Percentiles rank a stretch among this genome's conserved stretches.
Evolutionary conservation across 1,140 invertebrate species (phyloP).

Genomic region (Archegozetes longisetosus): DNA sequence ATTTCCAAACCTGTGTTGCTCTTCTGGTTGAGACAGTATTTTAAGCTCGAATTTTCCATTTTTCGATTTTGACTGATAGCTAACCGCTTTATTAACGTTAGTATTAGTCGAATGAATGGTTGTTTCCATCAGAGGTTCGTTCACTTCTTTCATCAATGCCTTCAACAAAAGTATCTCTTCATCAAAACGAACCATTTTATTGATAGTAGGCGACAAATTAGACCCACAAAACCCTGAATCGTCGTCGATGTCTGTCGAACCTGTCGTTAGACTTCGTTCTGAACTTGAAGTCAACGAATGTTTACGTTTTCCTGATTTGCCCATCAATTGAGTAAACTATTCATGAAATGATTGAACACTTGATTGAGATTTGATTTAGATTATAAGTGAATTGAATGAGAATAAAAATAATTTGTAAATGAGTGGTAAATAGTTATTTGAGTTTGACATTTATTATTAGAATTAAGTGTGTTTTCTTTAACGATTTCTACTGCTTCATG

Average conservation of each 20-base stretch:
- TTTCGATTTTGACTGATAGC: conserved; percentile 10
- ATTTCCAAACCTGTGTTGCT: conserved; percentile 69
- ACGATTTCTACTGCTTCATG: no score
- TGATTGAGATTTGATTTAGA: no score
- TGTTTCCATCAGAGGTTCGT: background rate
- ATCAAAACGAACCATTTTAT: background rate
- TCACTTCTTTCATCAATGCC: background rate
- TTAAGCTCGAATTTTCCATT: conserved; percentile 52
- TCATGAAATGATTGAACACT: background rate
- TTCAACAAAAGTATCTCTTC: background rate
- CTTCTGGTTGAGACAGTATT: conserved; percentile 79
- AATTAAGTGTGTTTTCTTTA: no score
- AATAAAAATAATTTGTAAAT: no score
- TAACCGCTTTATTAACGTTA: background rate
- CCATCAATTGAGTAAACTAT: no score
- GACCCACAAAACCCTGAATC: background rate
- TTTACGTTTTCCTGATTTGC: background rate
- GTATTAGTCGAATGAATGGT: background rate
- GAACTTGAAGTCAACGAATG: no score
- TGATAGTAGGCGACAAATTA: background rate
- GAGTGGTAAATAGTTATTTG: no score
- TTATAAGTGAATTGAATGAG: no score
- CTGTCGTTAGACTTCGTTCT: no score
- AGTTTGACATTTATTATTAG: no score
- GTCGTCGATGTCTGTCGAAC: background rate